Evolutionary conservation across 2,113 vertebrate species (phyloP), one percentile per base, ranked within the genome.

Genomic region (Perca flavescens): DNA sequence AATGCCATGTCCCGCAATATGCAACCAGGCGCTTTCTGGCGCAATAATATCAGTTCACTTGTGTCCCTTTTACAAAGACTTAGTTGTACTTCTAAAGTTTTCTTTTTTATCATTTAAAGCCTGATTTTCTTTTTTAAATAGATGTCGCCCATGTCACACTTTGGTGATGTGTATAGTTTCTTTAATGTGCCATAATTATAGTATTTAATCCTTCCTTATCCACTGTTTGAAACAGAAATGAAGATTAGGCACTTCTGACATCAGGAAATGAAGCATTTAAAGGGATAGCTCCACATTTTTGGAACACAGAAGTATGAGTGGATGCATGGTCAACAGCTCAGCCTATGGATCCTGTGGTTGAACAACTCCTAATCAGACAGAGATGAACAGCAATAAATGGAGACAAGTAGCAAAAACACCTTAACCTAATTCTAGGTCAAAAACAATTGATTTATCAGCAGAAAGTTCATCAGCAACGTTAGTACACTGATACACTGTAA

Each of bases 1-100:
- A 94, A 94, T 94, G 94, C 91, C 93, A 84, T 82, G 92, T 94
- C 90, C 88, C 82, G 91, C 88, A 88, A 84, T 91, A 89, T 87
- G 91, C 91, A 93, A 94, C 94, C 91, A 80, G 89, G 74, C 89
- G 87, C 83, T 92, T 90, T 88, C 86, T 91, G 84, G 79, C 69
- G 91, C 90, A 93, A 92, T 86, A 92, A 76, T 91, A 94, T 93
- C 92, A 89, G 84, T 52, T 88, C 91, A 78, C 86, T 92, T 85
- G 80, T 89, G 89, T 77, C 87, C 83, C 78, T 88, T 81, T 88
- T 85, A 85, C 89, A 93, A 93, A 94, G 91, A 92, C 82, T 77
- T 60, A n/a, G 81, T 92, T 92, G 78, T 88, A 74, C 89, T 91
- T 92, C 76, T 86, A 83, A 94, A 94, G 90, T 94, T 95, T 92